Percentiles rank a stretch among this genome's conserved stretches.
Evolutionary conservation across 2,888 invertebrate species (phyloP).

Genomic region (Pharmacophagus antenor): DNA sequence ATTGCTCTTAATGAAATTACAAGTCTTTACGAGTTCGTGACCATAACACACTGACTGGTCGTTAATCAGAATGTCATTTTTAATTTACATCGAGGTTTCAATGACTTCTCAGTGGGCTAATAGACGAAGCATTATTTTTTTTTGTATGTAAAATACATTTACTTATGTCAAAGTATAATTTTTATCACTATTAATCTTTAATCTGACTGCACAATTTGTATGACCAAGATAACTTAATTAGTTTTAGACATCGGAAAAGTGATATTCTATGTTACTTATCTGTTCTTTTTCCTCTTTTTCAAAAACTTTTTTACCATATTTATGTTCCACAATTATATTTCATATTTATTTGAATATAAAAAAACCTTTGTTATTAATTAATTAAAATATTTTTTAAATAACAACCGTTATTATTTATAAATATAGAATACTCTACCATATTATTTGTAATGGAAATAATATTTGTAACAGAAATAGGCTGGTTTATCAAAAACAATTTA

Average conservation of each 20-base stretch:
- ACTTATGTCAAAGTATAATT: background rate
- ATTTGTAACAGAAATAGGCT: background rate
- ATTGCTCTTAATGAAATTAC: slow-evolving; percentile 12
- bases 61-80: background rate
- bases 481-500: background rate
- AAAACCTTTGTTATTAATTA: too few species aligned
- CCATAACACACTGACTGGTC: slow-evolving; percentile 1
- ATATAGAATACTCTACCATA: background rate
- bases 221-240: background rate
- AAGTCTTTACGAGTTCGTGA: slow-evolving; percentile 28
- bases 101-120: background rate
- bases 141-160: background rate
- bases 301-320: too few species aligned
- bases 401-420: too few species aligned
- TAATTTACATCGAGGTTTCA: background rate
- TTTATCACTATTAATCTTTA: background rate
- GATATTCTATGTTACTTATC: too few species aligned
- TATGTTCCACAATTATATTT: too few species aligned
- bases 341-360: too few species aligned
- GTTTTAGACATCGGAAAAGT: too few species aligned
- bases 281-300: too few species aligned
- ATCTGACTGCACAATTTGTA: background rate
- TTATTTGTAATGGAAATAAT: background rate
- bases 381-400: too few species aligned
- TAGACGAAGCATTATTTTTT: background rate